Evolutionary conservation across 2,888 invertebrate genomes (phyloP).

Genomic region (Poecilus cupreus): DNA sequence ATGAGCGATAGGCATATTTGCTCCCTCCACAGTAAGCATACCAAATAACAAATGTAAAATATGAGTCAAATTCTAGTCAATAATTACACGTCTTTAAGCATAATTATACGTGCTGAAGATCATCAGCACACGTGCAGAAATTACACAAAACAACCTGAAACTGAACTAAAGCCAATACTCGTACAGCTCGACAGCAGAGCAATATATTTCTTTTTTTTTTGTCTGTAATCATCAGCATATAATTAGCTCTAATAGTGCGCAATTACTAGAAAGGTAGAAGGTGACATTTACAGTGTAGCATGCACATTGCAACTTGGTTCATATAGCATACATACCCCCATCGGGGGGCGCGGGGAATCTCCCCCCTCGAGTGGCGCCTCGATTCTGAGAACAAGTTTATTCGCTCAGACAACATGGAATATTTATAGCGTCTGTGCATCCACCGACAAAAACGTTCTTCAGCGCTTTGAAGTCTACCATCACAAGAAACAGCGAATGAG

Average conservation of each 20-base stretch:
- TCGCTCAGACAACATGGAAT: conserved; percentile 56
- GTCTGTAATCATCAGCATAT: conserved; percentile 18
- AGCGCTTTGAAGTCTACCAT: conserved; percentile 2
- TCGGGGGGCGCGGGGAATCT: not conserved
- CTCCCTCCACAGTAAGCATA: not conserved
- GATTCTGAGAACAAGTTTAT: conserved; percentile 57
- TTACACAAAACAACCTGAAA: not conserved
- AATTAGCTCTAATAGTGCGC: conserved; percentile 38
- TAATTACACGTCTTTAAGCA: not conserved
- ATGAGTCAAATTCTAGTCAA: not conserved
- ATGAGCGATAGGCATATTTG: no score
- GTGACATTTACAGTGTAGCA: conserved; percentile 27
- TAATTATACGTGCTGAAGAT: not conserved
- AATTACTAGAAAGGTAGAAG: conserved; percentile 43
- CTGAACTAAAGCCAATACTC: not conserved
- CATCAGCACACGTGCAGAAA: not conserved
- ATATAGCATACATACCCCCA: not conserved
- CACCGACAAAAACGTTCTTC: conserved; percentile 47
- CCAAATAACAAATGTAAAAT: not conserved
- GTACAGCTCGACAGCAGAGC: not conserved
- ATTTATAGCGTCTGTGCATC: conserved; percentile 57
- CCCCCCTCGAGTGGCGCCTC: conserved; percentile 32
- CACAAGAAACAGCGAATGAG: not conserved
- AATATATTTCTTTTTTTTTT: not conserved
- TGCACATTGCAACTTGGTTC: conserved; percentile 1